Percentiles rank a stretch among this genome's conserved stretches.
phyloP scores from a whole-genome alignment of 2,113 vertebrate species.

The Actenoides hombroni region DNA sequence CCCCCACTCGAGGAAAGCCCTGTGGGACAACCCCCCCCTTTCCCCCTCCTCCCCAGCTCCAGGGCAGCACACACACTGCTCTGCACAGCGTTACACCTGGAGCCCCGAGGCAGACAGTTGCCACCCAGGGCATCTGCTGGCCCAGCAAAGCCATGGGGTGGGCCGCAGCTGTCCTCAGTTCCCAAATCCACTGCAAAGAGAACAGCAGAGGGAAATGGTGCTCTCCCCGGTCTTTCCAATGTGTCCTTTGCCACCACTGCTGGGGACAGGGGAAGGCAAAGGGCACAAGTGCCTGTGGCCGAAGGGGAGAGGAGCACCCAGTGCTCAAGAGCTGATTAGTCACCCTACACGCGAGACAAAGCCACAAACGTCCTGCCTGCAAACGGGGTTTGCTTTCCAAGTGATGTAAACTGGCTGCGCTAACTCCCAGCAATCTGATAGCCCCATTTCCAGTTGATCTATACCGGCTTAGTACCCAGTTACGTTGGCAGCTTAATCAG shows the following conservation, averaged over 20 bases:
- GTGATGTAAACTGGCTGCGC: not conserved
- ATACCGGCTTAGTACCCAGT: not conserved
- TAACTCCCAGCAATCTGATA: not conserved
- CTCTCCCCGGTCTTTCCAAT: not conserved
- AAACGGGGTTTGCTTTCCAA: not conserved
- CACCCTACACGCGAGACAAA: fast-evolving
- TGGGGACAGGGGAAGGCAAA: not conserved
- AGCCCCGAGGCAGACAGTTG: fast-evolving
- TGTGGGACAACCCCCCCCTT: not conserved
- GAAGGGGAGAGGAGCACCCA: fast-evolving
- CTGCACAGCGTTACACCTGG: not conserved
- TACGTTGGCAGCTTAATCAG: not conserved
- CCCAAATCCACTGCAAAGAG: not conserved
- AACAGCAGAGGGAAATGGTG: not conserved
- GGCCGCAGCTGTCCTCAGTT: not conserved
- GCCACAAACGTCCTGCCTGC: not conserved
- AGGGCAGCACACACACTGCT: fast-evolving
- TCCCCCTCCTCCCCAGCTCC: not conserved
- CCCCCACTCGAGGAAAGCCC: not conserved
- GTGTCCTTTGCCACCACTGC: fast-evolving
- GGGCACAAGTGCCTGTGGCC: fast-evolving
- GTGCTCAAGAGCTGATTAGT: fast-evolving
- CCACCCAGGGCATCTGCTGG: fast-evolving
- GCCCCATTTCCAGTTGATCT: not conserved
- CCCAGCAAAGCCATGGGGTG: not conserved